A percentile compares a stretch with the other conserved stretches of the same genome.
Conservation (phyloP, 2,888 invertebrate genomes). For the Lydus trimaculatus region DNA sequence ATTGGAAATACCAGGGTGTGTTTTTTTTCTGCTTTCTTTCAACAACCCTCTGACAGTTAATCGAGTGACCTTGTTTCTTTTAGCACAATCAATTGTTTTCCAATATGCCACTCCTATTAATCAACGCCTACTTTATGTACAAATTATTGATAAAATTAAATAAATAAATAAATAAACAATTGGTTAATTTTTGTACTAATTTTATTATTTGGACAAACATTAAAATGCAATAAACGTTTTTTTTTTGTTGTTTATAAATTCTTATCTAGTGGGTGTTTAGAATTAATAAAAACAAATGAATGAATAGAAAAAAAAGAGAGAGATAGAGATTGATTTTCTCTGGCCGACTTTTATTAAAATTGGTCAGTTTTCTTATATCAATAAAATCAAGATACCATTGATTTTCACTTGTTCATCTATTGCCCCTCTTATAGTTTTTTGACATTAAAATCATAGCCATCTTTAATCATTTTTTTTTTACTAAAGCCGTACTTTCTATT, state of each 20-base stretch:
- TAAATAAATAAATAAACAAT: no score
- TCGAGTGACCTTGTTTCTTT: background rate
- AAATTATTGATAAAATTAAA: no score
- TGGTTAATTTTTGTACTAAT: background rate
- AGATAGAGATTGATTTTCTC: background rate
- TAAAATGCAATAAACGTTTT: no score
- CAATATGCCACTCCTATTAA: background rate
- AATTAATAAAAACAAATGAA: no score
- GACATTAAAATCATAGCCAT: background rate
- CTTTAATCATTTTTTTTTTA: background rate
- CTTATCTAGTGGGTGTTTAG: no score
- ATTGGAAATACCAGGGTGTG: background rate
- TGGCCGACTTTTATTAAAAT: conserved; percentile 5
- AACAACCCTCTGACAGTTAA: background rate
- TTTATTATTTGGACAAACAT: background rate
- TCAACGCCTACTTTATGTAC: no score
- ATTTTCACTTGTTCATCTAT: background rate
- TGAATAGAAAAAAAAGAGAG: background rate
- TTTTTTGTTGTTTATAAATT: background rate
- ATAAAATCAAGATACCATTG: background rate
- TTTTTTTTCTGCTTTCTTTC: no score
- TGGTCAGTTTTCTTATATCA: background rate
- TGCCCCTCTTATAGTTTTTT: background rate
- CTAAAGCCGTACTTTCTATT: background rate
- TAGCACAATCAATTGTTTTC: background rate